Percentiles rank a stretch among this genome's conserved stretches.
Evolutionary conservation across 2,797 vertebrate species (phyloP).

Genomic region (Orestias chungarensis): DNA sequence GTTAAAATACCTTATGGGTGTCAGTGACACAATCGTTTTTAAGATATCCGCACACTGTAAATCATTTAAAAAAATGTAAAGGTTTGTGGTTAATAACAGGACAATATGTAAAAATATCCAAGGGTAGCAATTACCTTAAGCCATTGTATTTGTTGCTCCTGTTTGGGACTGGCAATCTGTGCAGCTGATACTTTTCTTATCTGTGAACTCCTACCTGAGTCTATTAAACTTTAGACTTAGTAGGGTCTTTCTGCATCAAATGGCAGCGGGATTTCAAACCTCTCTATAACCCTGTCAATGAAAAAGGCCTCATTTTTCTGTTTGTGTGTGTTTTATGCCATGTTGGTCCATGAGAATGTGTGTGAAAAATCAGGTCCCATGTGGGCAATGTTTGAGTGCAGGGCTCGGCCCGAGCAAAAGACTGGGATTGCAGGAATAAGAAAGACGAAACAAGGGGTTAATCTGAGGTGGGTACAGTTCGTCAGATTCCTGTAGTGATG

Average conservation of each 20-base stretch:
- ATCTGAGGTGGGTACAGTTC: slow-evolving; percentile 71
- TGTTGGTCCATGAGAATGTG: slow-evolving; percentile 4
- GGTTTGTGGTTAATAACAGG: not conserved
- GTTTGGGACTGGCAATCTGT: not conserved
- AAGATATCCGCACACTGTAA: not conserved
- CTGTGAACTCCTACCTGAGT: slow-evolving; percentile 31
- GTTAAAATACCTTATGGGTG: not conserved
- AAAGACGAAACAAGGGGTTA: slow-evolving; percentile 68
- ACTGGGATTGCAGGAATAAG: slow-evolving; percentile 61
- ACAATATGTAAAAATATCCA: not conserved
- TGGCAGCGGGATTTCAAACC: slow-evolving; percentile 60
- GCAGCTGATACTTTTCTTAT: slow-evolving; percentile 6
- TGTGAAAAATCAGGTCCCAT: slow-evolving; percentile 30
- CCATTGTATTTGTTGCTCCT: not conserved
- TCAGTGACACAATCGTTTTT: not conserved
- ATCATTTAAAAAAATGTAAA: not conserved
- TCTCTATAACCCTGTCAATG: slow-evolving; percentile 69
- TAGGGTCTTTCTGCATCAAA: slow-evolving; percentile 44
- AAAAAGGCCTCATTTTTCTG: slow-evolving; percentile 33
- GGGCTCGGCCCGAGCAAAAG: slow-evolving; percentile 64
- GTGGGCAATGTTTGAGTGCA: slow-evolving; percentile 43
- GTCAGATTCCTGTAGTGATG: slow-evolving; percentile 70
- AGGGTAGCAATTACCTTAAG: not conserved
- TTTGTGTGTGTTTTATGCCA: not conserved
- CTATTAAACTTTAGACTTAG: slow-evolving; percentile 52